These are phyloP conservation scores for Epicauta chinensis DNA, from an alignment of 1,140 invertebrate species.

Conservation along the genomic window DNA sequence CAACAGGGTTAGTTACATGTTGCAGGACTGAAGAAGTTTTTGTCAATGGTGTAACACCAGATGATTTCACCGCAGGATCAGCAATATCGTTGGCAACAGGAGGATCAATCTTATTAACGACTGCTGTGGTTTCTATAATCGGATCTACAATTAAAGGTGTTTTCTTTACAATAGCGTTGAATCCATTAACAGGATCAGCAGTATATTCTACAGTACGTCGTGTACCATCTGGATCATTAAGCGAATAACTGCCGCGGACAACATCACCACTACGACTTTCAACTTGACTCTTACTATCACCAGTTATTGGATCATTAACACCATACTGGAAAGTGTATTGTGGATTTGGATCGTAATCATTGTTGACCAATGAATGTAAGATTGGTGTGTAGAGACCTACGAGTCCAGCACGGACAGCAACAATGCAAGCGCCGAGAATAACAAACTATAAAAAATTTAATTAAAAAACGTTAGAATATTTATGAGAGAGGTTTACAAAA, in stretches of 20 bases:
- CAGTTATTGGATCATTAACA: slow-evolving; percentile 50
- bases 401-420: too few relatives aligned
- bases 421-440: slow-evolving; percentile 10
- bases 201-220: slow-evolving; percentile 60
- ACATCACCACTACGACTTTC: slow-evolving; percentile 53
- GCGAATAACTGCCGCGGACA: slow-evolving; percentile 57
- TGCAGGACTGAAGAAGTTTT: not conserved
- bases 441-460: slow-evolving; percentile 11
- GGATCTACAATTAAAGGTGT: slow-evolving; percentile 23
- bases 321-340: slow-evolving; percentile 50
- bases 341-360: slow-evolving; percentile 42
- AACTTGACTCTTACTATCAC: slow-evolving; percentile 51
- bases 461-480: too few relatives aligned
- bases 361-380: not conserved
- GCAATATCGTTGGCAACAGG: too few relatives aligned
- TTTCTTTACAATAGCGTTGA: slow-evolving; percentile 43
- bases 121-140: not conserved
- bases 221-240: slow-evolving; percentile 59
- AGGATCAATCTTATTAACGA: too few relatives aligned
- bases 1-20: slow-evolving; percentile 1
- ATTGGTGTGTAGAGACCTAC: not conserved
- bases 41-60: too few relatives aligned
- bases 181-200: slow-evolving; percentile 49
- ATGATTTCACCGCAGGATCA: too few relatives aligned
- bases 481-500: too few relatives aligned